Evolutionary conservation across 2,113 vertebrate species (phyloP).

Genomic region (Nothobranchius kuhntae): DNA sequence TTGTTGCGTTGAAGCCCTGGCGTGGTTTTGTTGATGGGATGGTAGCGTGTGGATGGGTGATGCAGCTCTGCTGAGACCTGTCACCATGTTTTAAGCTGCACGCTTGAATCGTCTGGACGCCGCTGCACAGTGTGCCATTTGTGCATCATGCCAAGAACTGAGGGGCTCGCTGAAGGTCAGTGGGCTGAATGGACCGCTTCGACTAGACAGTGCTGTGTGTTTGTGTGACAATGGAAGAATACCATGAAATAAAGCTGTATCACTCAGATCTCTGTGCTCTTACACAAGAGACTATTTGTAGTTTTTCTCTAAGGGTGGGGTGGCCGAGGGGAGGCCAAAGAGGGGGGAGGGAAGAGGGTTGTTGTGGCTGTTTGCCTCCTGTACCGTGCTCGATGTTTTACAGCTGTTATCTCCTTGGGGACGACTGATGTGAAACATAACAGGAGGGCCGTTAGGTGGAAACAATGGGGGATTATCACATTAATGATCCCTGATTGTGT

Average conservation of each 20-base stretch:
- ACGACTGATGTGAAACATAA: conserved; percentile 45
- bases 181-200: conserved; percentile 54
- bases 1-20: conserved; percentile 5
- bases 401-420: conserved; percentile 49
- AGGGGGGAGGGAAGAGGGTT: conserved; percentile 12
- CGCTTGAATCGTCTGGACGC: conserved; percentile 33
- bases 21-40: conserved; percentile 6
- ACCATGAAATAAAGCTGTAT: conserved; percentile 71
- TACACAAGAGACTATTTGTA: conserved; percentile 77
- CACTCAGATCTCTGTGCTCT: conserved; percentile 75
- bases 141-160: conserved; percentile 66
- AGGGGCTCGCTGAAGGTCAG: conserved; percentile 75
- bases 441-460: conserved; percentile 39
- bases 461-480: conserved; percentile 50
- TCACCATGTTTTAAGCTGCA: conserved; percentile 20
- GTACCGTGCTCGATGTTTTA: conserved; percentile 36
- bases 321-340: conserved; percentile 28
- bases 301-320: conserved; percentile 56
- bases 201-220: conserved; percentile 30
- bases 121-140: conserved; percentile 63
- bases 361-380: conserved; percentile 41
- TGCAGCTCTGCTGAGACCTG: conserved; percentile 19
- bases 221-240: conserved; percentile 67
- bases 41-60: conserved; percentile 1
- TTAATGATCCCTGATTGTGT: conserved; percentile 18